Evolutionary conservation across 2,113 vertebrate species (phyloP), one percentile per base, ranked within the genome.

Genomic region (Xenopus borealis): DNA sequence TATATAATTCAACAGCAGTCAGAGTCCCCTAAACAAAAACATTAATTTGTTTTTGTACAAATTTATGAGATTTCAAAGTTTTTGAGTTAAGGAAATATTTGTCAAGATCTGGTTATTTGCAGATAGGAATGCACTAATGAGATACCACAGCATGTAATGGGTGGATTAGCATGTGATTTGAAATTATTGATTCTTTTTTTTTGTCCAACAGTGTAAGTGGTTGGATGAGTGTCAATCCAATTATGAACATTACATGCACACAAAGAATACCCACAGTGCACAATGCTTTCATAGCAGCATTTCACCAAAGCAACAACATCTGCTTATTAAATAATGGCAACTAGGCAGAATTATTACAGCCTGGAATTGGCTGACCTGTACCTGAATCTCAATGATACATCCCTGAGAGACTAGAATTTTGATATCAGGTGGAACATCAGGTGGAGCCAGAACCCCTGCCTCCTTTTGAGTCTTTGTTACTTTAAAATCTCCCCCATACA

Each of bases 81-180:
- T 40, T 40, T 6, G 33, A 4, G 33, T 40, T 40, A 40, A 40
- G 33, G 33, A 40, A 40, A 40, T 40, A 40, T 40, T 40, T 40
- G 3, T 9, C 33, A 40, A 6, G 33, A 40, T 40, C 33, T 40
- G 33, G 33, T 40, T 40, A 40, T 79, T 72, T 71, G 72, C 53
- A 23, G 7, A 16, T 27, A 76, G 30, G 72, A 30, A 7, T 59
- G 80, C 72, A 52, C 11, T 61, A 62, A 57, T 46, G 59, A 72
- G 44, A 44, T 66, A 55, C 53, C 58, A 27, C 19, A 23, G 13
- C 20, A 9, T 61, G 18, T 61, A 61, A 61, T 20, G 58, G 12
- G 7, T 27, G 58, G 18, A 20, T 61, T 61, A 23, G 19, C 58
- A 61, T 61, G 58, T 20, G 58, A 61, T 61, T 61, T 61, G 7